These are phyloP conservation scores for Pardalotus punctatus DNA, from an alignment of 2,113 vertebrate species.

Conservation along the genomic window DNA sequence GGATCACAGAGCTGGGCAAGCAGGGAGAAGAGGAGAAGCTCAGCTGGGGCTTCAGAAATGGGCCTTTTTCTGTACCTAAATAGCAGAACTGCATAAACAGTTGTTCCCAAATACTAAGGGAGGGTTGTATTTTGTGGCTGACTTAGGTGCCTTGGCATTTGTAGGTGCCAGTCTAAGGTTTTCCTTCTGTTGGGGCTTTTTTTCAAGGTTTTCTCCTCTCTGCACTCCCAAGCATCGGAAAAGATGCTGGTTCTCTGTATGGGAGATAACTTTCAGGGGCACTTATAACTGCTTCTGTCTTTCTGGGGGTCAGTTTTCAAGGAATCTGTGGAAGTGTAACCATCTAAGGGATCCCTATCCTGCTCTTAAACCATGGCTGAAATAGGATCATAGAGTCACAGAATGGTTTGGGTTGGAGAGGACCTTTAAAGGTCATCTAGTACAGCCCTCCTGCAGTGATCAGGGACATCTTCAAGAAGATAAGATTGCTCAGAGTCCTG, in stretches of 20 bases:
- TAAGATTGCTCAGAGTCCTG: not conserved
- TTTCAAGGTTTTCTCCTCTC: not conserved
- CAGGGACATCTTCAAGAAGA: not conserved
- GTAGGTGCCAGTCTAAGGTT: not conserved
- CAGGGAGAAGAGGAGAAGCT: not conserved
- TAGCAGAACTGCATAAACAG: not conserved
- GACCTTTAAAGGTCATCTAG: not conserved
- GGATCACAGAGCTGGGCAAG: not conserved
- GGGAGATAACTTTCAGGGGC: not conserved
- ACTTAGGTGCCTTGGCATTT: not conserved
- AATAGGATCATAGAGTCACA: not conserved
- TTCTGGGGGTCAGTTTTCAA: not conserved
- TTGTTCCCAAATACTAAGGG: not conserved
- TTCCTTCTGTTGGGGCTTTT: not conserved
- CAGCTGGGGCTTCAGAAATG: not conserved
- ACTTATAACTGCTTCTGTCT: not conserved
- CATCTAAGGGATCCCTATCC: not conserved
- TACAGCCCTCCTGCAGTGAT: not conserved
- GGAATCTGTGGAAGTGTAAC: not conserved
- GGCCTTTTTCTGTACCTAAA: not conserved
- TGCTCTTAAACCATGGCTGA: not conserved
- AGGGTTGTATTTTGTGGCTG: not conserved
- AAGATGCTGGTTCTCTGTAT: not conserved
- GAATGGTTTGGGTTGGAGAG: not conserved
- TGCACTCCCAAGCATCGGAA: not conserved